Evolutionary conservation across 2,888 invertebrate species (phyloP), one percentile per base, ranked within the genome.

Genomic region (Brachyopa scutellaris): DNA sequence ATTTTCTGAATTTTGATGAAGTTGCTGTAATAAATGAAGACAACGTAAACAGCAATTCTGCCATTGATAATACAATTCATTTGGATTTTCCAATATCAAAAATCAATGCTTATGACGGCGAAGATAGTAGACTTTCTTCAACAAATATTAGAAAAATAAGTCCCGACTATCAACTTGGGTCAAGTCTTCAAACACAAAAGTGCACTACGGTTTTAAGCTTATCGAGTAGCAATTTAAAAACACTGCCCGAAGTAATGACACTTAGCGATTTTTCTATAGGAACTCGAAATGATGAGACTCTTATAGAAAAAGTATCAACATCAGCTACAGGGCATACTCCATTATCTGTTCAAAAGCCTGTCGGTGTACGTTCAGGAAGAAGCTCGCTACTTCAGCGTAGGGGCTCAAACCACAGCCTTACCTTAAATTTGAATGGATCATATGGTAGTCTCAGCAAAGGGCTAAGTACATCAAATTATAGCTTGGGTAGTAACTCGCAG

Each of bases 191-290:
- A 61, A 92, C 92, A 80, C 93, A 93, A 86, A 93, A 93, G 74
- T 93, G 92, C 26, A 77, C 84, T 17, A 93, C 93, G 87, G 88
- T 29, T 13, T 45, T 92, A 33, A 94, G 93, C 86, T 93, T 94
- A 5, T 94, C 94, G 0, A 94, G 93, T 86, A 94, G 94, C 29
- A 94, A 94, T 85, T 89, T 95, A 40, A 94, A 95, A 89, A 95
- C 95, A 0, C 87, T 95, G 38, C 95, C 94, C 0, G 95, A 95
- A 91, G 93, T 94, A 0, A 93, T 94, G 84, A 94, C 94, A 0
- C 91, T 94, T 4, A 94, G 94, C 72, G 94, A 94, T 87, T 93
- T 93, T 84, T 86, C 88, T n/a, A 86, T 87, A 3, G 15, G 21
- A 29, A 38, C 13, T n/a, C 36, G 36, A 40, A 45, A 55, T 23